Percentiles rank a stretch among this genome's conserved stretches.
Evolutionary conservation across 2,113 vertebrate species (phyloP).

Genomic region (Cryptotis parvus): DNA sequence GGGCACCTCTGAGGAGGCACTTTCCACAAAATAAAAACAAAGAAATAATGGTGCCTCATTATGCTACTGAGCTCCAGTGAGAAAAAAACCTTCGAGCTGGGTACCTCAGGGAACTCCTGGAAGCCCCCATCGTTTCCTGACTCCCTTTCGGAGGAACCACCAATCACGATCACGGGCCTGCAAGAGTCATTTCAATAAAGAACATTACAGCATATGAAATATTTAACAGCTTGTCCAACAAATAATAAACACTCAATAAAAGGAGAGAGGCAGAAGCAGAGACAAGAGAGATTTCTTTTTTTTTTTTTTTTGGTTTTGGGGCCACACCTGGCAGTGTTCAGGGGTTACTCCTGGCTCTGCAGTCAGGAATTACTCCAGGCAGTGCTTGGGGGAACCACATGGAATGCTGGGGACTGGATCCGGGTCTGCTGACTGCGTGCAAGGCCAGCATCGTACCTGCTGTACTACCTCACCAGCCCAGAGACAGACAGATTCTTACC

Average conservation of each 20-base stretch:
- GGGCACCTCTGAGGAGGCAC: too few relatives aligned
- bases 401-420: too few relatives aligned
- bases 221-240: not conserved
- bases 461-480: too few relatives aligned
- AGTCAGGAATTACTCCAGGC: too few relatives aligned
- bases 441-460: too few relatives aligned
- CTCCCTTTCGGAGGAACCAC: slow-evolving; percentile 94
- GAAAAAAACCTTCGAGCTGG: not conserved
- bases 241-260: not conserved
- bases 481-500: not conserved
- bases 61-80: not conserved
- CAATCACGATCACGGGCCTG: slow-evolving; percentile 97
- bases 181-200: slow-evolving; percentile 65
- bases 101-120: slow-evolving; percentile 98
- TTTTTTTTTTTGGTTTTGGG: too few relatives aligned
- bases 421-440: too few relatives aligned
- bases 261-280: not conserved
- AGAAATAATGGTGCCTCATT: not conserved
- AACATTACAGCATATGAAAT: slow-evolving; percentile 30
- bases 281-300: too few relatives aligned
- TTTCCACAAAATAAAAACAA: too few relatives aligned
- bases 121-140: slow-evolving; percentile 98
- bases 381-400: too few relatives aligned
- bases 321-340: too few relatives aligned
- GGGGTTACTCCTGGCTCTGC: too few relatives aligned